These are phyloP conservation scores for Aphidoletes aphidimyza DNA, from an alignment of 2,888 invertebrate species.

Conservation along the genomic window DNA sequence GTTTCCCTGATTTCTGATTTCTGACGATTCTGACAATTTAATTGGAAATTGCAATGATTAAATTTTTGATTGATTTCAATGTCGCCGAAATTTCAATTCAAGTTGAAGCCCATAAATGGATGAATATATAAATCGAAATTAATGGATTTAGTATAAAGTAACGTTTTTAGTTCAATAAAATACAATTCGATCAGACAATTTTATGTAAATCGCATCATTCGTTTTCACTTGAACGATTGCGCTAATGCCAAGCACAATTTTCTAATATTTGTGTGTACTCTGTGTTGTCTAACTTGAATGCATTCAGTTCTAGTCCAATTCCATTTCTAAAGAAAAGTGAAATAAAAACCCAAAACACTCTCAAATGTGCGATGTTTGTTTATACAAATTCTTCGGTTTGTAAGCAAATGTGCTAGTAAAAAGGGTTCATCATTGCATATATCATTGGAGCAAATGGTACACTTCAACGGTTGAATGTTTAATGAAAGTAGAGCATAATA, in stretches of 20 bases:
- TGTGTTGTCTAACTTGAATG: neutral
- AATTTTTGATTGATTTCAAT: neutral
- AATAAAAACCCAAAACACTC: neutral
- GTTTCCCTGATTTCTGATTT: neutral
- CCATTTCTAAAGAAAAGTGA: constrained; percentile 14
- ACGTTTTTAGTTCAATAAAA: too few relatives aligned
- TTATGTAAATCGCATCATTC: neutral
- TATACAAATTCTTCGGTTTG: neutral
- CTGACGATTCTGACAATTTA: neutral
- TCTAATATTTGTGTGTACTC: neutral
- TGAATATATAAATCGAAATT: neutral
- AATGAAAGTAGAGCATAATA: constrained; percentile 40
- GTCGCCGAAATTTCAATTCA: neutral
- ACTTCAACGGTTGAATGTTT: constrained; percentile 27
- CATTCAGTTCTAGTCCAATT: constrained; percentile 49
- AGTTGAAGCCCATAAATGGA: neutral
- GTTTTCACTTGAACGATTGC: neutral
- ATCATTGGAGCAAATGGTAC: constrained; percentile 8
- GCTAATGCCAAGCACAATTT: neutral
- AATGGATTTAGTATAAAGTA: too few relatives aligned
- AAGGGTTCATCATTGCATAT: constrained; percentile 1
- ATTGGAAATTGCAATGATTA: neutral
- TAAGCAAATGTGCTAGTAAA: constrained; percentile 38
- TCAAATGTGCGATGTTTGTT: neutral
- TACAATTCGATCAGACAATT: neutral